phyloP scores from a whole-genome alignment of 2,797 vertebrate species.

The Synaphobranchus kaupii region DNA sequence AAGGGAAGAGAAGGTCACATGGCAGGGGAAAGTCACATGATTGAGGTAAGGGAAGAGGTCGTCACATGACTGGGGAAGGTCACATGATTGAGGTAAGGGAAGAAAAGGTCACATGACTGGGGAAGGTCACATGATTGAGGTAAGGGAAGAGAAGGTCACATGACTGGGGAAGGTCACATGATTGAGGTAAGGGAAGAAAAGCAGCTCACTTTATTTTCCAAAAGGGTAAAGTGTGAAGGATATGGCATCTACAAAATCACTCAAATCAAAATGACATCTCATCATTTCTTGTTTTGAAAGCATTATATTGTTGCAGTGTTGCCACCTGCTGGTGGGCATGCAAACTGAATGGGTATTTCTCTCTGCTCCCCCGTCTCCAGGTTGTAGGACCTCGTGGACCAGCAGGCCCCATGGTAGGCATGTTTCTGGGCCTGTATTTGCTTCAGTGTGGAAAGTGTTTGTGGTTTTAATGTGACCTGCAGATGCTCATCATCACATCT shows the following conservation, averaged over 20 bases:
- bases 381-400: slow-evolving; percentile 91
- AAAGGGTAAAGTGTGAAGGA: not conserved
- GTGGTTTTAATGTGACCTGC: not conserved
- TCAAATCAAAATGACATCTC: not conserved
- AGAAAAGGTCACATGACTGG: too few relatives aligned
- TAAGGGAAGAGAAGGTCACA: too few relatives aligned
- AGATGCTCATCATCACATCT: slow-evolving; percentile 32
- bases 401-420: slow-evolving; percentile 85
- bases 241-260: not conserved
- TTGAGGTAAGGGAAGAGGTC: too few relatives aligned
- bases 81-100: too few relatives aligned
- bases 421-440: not conserved
- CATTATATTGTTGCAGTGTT: not conserved
- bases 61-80: too few relatives aligned
- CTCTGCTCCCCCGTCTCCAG: slow-evolving; percentile 59
- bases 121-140: too few relatives aligned
- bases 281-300: not conserved
- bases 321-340: not conserved
- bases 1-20: not conserved
- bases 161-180: not conserved
- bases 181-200: too few relatives aligned
- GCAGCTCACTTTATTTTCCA: not conserved
- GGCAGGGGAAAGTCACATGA: not conserved
- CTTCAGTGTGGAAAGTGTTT: not conserved
- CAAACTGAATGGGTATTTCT: not conserved